Conservation (phyloP, 2,797 vertebrate genomes). For the Alca torda region DNA sequence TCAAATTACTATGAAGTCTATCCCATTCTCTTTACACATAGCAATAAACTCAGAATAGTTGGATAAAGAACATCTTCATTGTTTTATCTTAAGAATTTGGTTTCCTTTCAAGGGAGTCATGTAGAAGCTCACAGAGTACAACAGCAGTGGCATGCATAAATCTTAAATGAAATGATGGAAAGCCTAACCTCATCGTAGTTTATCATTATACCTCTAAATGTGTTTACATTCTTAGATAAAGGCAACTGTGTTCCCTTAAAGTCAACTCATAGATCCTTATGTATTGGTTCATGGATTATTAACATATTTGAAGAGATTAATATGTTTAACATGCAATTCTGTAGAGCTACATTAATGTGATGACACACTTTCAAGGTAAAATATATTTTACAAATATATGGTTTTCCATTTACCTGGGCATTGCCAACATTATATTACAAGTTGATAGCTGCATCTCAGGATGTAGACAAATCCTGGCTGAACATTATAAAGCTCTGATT, state of each 20-base stretch:
- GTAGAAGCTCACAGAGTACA: background rate
- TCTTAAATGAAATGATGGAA: background rate
- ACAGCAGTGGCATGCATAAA: background rate
- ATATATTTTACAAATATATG: background rate
- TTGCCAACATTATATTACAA: background rate
- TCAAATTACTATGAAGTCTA: background rate
- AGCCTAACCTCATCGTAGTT: background rate
- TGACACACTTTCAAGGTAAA: background rate
- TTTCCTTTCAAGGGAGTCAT: background rate
- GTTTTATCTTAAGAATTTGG: background rate
- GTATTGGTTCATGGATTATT: conserved; percentile 32
- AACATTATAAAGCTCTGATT: background rate
- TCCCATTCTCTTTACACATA: background rate
- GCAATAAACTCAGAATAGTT: background rate
- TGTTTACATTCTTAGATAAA: conserved; percentile 39
- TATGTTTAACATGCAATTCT: background rate
- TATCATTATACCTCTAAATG: conserved; percentile 1
- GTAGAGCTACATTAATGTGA: background rate
- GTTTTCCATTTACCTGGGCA: background rate
- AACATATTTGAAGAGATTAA: conserved; percentile 26
- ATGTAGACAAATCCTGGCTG: background rate
- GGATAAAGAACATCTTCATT: background rate
- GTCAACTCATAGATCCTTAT: background rate
- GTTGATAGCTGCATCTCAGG: background rate
- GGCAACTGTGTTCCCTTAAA: background rate